Conservation (phyloP, 35 echinoderm and acorn worm genomes). For the Ptychodera flava region DNA sequence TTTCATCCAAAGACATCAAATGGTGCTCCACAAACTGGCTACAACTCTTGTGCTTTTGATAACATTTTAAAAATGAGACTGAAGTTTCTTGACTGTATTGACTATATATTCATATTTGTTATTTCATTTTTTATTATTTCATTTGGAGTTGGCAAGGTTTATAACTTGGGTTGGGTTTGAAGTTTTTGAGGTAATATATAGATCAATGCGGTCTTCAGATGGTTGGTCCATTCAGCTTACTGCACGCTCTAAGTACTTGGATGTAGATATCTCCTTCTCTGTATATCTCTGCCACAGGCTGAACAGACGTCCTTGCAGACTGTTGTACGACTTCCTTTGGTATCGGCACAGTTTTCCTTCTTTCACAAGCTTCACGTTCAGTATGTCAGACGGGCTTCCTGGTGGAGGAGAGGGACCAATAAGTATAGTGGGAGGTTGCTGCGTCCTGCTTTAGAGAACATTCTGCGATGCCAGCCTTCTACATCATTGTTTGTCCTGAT, state of each 20-base stretch:
- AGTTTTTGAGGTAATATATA: too few relatives aligned
- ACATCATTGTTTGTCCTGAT: constrained; percentile 37
- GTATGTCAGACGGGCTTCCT: not conserved
- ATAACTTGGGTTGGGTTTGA: too few relatives aligned
- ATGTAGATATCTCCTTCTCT: not conserved
- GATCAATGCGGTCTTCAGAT: not conserved
- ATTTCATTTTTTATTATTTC: too few relatives aligned
- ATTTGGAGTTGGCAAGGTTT: too few relatives aligned
- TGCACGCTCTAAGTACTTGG: not conserved
- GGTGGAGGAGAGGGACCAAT: not conserved
- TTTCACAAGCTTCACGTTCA: constrained; percentile 18
- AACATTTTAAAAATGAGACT: too few relatives aligned
- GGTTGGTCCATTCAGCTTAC: not conserved
- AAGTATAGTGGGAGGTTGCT: not conserved
- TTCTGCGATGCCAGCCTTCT: constrained; percentile 27
- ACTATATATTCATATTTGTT: too few relatives aligned
- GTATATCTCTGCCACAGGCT: too few relatives aligned
- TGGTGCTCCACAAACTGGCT: too few relatives aligned
- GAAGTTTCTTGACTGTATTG: too few relatives aligned
- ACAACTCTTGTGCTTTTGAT: too few relatives aligned
- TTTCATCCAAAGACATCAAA: too few relatives aligned
- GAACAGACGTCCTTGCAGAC: constrained; percentile 15
- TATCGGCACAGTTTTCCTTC: constrained; percentile 6
- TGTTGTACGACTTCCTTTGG: constrained; percentile 10
- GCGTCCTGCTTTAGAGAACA: not conserved